Evolutionary conservation across 2,888 invertebrate species (phyloP).

Genomic region (Tubulanus polymorphus): DNA sequence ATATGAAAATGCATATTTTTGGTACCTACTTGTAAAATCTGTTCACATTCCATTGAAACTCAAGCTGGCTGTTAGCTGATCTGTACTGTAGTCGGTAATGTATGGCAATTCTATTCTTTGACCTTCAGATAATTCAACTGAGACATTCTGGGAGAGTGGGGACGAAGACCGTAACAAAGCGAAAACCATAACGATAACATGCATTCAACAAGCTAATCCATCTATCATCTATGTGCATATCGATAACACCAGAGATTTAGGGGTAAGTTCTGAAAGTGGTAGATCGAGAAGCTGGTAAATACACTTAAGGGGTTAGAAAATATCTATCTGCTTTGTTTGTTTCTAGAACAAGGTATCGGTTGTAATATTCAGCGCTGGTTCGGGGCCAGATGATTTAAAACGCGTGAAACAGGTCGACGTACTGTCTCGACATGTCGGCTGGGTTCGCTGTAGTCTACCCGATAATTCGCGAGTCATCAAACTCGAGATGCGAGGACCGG

Average conservation of each 20-base stretch:
- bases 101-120: too few relatives aligned
- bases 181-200: constrained; percentile 73
- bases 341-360: constrained; percentile 83
- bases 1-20: too few relatives aligned
- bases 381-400: constrained; percentile 74
- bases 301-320: not conserved
- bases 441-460: constrained; percentile 81
- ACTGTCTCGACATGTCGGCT: constrained; percentile 78
- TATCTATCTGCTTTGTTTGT: constrained; percentile 4
- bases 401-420: constrained; percentile 76
- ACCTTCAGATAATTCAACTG: constrained; percentile 79
- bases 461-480: constrained; percentile 49
- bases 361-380: constrained; percentile 79
- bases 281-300: not conserved
- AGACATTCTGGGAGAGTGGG: constrained; percentile 99
- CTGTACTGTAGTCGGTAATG: too few relatives aligned
- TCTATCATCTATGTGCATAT: constrained; percentile 81
- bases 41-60: too few relatives aligned
- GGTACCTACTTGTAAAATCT: too few relatives aligned
- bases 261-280: constrained; percentile 59
- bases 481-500: constrained; percentile 64
- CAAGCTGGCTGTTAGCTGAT: too few relatives aligned
- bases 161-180: constrained; percentile 91
- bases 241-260: constrained; percentile 89
- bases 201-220: constrained; percentile 64